phyloP scores from a whole-genome alignment of 1,140 invertebrate genomes.

The Stratiolaelaps scimitus region DNA sequence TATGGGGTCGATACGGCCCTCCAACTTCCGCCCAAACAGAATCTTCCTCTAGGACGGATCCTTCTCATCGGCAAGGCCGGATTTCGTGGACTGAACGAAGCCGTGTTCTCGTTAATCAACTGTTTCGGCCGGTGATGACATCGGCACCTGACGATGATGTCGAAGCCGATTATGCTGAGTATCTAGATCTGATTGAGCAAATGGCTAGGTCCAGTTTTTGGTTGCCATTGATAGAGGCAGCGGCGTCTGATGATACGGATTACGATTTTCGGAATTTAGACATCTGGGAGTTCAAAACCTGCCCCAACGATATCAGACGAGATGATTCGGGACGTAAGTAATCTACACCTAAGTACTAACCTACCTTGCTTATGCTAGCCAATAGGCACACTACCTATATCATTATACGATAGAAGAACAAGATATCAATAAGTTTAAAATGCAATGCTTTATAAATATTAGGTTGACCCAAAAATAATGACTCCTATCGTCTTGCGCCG shows the following conservation, averaged over 20 bases:
- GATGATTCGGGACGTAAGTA: too few species aligned
- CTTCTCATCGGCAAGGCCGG: neutral
- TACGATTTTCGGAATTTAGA: neutral
- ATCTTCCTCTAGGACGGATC: neutral
- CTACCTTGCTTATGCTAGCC: too few species aligned
- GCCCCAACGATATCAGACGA: neutral
- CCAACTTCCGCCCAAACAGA: neutral
- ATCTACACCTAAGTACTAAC: too few species aligned
- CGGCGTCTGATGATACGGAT: too few species aligned
- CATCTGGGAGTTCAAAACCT: neutral
- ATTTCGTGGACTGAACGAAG: constrained; percentile 13
- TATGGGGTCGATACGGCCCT: neutral
- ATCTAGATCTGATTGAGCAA: neutral
- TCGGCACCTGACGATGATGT: neutral
- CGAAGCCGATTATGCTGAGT: neutral
- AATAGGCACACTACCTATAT: too few species aligned
- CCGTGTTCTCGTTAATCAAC: constrained; percentile 11
- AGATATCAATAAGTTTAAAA: too few species aligned
- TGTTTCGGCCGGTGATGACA: neutral
- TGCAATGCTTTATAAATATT: too few species aligned
- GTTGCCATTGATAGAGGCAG: too few species aligned
- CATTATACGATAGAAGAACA: too few species aligned
- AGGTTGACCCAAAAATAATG: too few species aligned
- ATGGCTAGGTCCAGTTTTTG: neutral
- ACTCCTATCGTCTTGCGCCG: too few species aligned